Evolutionary conservation across 2,797 vertebrate genomes (phyloP).

Genomic region (Xenopus petersii): DNA sequence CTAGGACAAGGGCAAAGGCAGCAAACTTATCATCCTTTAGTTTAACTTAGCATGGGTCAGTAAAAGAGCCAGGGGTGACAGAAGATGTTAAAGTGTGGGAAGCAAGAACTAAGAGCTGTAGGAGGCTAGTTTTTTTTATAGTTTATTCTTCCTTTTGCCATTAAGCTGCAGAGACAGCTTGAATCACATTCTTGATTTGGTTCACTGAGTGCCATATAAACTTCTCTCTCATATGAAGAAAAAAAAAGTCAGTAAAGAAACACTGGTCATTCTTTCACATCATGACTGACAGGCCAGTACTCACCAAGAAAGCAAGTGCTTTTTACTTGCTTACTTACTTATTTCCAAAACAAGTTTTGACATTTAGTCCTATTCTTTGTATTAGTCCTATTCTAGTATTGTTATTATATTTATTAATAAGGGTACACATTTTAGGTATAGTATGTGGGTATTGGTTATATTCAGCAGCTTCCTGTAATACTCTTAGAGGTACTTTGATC

Average conservation of each 20-base stretch:
- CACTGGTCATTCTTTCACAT: constrained; percentile 68
- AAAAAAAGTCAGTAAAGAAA: constrained; percentile 40
- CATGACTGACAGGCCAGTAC: too few species aligned
- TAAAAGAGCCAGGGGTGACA: constrained; percentile 79
- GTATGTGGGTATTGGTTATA: too few species aligned
- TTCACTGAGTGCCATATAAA: constrained; percentile 75
- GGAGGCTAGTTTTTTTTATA: constrained; percentile 76
- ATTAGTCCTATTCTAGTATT: too few species aligned
- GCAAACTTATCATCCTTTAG: constrained; percentile 85
- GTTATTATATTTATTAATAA: too few species aligned
- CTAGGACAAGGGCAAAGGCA: constrained; percentile 80
- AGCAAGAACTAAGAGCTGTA: constrained; percentile 73
- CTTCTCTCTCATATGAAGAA: constrained; percentile 65
- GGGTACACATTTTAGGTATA: too few species aligned
- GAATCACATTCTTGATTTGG: constrained; percentile 77
- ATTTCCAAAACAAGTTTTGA: too few species aligned
- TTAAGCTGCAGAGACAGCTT: constrained; percentile 73
- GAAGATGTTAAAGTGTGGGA: constrained; percentile 79
- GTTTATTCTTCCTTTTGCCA: constrained; percentile 76
- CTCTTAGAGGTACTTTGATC: too few species aligned
- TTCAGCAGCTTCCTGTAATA: too few species aligned
- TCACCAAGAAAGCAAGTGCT: too few species aligned
- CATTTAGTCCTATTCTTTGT: too few species aligned
- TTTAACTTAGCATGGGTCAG: constrained; percentile 82
- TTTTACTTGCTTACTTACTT: too few species aligned